phyloP scores from a whole-genome alignment of 1,140 invertebrate species.

The Aporrectodea caliginosa region DNA sequence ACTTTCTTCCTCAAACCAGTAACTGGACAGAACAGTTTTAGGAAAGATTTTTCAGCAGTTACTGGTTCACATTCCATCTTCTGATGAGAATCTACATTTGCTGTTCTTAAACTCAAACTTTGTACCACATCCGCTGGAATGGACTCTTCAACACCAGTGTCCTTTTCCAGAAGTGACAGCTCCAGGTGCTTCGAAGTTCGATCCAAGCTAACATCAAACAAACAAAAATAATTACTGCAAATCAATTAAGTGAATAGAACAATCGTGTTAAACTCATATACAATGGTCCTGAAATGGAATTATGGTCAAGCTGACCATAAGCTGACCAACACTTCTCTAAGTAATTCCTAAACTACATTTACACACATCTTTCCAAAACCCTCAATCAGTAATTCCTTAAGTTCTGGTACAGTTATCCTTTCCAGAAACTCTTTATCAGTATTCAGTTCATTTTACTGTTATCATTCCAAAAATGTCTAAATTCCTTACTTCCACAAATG shows the following conservation, averaged over 20 bases:
- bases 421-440: too few species aligned
- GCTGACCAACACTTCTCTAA: too few species aligned
- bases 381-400: too few species aligned
- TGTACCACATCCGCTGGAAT: background rate
- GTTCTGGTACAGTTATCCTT: too few species aligned
- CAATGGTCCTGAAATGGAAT: too few species aligned
- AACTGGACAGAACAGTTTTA: background rate
- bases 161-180: background rate
- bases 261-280: too few species aligned
- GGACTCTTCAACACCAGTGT: background rate
- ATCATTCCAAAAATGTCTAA: too few species aligned
- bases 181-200: background rate
- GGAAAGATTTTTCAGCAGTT: background rate
- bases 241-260: background rate
- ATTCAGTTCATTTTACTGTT: too few species aligned
- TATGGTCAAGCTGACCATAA: too few species aligned
- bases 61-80: background rate
- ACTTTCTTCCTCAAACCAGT: background rate
- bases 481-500: too few species aligned
- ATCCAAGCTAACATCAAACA: conserved; percentile 2
- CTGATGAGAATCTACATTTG: background rate
- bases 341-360: too few species aligned
- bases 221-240: background rate
- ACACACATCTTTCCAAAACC: too few species aligned
- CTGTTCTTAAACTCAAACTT: background rate